A percentile compares a stretch with the other conserved stretches of the same genome.
Conservation (phyloP, 2,113 vertebrate species). For the Oryzias woworae region DNA sequence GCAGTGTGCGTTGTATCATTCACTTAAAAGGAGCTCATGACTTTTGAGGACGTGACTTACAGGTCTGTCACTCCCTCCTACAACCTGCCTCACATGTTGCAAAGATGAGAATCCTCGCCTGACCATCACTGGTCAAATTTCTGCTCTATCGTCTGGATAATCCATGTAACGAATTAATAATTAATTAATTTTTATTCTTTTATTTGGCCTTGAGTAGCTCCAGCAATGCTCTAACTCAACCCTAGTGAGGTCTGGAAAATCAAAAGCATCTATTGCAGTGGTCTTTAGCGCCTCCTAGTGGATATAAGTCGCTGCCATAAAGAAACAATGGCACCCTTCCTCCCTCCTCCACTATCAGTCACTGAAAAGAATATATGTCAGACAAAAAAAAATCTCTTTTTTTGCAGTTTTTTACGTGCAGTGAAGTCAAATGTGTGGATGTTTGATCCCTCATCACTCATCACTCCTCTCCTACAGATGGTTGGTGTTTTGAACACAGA, state of each 20-base stretch:
- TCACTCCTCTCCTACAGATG: slow-evolving; percentile 33
- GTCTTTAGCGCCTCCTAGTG: slow-evolving; percentile 56
- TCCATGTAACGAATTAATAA: slow-evolving; percentile 43
- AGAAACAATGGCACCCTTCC: not conserved
- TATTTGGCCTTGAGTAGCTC: slow-evolving; percentile 60
- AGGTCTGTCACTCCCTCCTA: slow-evolving; percentile 9
- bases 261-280: not conserved
- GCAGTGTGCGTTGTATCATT: slow-evolving; percentile 34
- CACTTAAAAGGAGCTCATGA: slow-evolving; percentile 42
- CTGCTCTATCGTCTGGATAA: slow-evolving; percentile 10
- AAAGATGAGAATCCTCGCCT: not conserved
- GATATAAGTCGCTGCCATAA: rapidly evolving
- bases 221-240: slow-evolving; percentile 49
- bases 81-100: slow-evolving; percentile 9
- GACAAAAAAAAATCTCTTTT: not conserved
- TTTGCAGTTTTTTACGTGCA: not conserved
- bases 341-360: not conserved
- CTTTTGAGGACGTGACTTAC: slow-evolving; percentile 22
- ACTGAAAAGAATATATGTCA: not conserved
- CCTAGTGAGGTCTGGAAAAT: slow-evolving; percentile 21
- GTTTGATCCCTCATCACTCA: slow-evolving; percentile 17
- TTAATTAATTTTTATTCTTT: slow-evolving; percentile 40
- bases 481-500: slow-evolving; percentile 54
- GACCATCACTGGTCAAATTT: not conserved
- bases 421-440: slow-evolving; percentile 7